These are phyloP conservation scores for Trichomalopsis sarcophagae DNA, from an alignment of 1,140 invertebrate genomes.

Conservation along the genomic window DNA sequence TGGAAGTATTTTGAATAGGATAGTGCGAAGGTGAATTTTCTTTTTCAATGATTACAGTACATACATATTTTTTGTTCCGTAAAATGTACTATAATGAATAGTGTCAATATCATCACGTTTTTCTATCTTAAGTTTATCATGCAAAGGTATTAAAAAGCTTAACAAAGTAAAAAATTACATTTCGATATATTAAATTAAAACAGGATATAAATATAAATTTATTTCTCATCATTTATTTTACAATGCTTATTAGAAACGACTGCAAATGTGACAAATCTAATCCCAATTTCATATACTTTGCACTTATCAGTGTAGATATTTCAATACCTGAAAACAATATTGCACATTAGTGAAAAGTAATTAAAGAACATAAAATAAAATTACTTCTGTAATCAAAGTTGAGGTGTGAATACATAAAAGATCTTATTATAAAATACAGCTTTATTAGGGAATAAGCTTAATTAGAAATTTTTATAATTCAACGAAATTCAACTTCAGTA, in stretches of 20 bases:
- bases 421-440: conserved; percentile 8
- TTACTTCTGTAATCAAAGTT: neutral
- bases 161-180: neutral
- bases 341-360: neutral
- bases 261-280: neutral
- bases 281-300: neutral
- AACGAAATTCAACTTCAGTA: neutral
- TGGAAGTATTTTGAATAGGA: neutral
- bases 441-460: conserved; percentile 7
- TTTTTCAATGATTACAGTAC: neutral
- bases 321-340: neutral
- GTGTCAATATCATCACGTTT: neutral
- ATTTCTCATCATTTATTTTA: neutral
- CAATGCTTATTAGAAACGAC: neutral
- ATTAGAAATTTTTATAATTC: neutral
- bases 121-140: neutral
- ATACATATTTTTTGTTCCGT: no score
- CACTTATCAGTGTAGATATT: neutral
- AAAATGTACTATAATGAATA: no score
- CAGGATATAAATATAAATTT: neutral
- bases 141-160: neutral
- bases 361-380: no score
- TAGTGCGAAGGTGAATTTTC: neutral
- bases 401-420: neutral
- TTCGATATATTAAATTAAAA: neutral